A percentile compares a stretch with the other conserved stretches of the same genome.
These are phyloP conservation scores for Tragulus kanchil DNA, from an alignment of 2,113 vertebrate species.

Conservation along the genomic window DNA sequence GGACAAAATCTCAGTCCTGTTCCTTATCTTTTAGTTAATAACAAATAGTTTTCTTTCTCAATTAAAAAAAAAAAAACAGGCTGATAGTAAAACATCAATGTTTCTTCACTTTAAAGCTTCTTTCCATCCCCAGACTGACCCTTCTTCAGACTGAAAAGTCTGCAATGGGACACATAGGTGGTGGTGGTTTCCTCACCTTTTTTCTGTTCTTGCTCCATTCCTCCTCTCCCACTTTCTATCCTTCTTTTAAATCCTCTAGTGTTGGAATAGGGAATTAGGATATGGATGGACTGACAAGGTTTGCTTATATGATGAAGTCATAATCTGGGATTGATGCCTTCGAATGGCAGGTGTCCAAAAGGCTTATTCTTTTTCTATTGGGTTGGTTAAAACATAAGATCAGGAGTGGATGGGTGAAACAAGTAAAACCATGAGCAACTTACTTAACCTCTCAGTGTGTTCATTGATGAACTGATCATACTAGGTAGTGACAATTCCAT, in stretches of 20 bases:
- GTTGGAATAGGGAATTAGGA: not conserved
- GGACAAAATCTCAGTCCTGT: conserved; percentile 12
- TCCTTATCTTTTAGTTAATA: not conserved
- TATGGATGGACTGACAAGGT: not conserved
- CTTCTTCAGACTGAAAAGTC: not conserved
- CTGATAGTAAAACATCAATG: not conserved
- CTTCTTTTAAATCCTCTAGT: not conserved
- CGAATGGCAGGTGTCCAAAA: not conserved
- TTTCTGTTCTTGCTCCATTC: not conserved
- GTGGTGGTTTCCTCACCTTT: not conserved
- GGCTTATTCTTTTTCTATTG: not conserved
- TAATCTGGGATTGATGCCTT: not conserved
- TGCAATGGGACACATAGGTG: not conserved
- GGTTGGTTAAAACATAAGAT: not conserved
- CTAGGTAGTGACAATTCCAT: not conserved
- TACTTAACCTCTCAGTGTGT: conserved; percentile 9
- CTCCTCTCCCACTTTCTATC: not conserved
- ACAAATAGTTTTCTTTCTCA: not conserved
- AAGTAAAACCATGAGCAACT: not conserved
- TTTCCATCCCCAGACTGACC: not conserved
- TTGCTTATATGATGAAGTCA: not conserved
- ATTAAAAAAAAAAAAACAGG: not conserved
- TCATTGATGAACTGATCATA: not conserved
- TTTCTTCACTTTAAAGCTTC: not conserved
- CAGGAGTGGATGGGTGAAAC: too few species aligned